Evolutionary conservation across 2,113 vertebrate species (phyloP).

Genomic region (Syngnathus typhle): DNA sequence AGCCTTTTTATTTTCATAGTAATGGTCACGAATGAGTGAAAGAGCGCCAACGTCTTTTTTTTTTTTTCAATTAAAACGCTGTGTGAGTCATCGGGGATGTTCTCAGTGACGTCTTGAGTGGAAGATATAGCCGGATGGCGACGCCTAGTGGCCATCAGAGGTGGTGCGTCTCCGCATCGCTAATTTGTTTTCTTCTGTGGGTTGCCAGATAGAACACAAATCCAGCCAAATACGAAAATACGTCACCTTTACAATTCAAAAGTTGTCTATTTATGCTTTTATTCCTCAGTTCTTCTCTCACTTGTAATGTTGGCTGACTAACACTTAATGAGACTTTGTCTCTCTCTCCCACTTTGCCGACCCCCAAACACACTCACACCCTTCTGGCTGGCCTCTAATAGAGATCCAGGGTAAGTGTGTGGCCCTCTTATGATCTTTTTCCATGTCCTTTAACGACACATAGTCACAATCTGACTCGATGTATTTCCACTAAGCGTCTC

Average conservation of each 20-base stretch:
- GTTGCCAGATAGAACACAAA: slow-evolving; percentile 56
- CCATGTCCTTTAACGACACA: neutral
- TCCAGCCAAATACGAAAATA: neutral
- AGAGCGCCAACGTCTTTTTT: neutral
- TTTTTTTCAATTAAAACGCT: neutral
- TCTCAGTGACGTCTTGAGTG: neutral
- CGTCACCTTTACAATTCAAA: neutral
- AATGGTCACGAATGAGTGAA: no score
- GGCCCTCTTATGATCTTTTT: slow-evolving; percentile 10
- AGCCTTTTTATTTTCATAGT: no score
- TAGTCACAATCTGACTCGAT: neutral
- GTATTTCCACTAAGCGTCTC: neutral
- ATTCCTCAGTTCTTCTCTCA: neutral
- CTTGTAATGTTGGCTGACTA: neutral
- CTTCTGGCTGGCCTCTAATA: slow-evolving; percentile 47
- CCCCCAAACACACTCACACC: slow-evolving; percentile 1
- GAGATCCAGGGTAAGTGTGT: slow-evolving; percentile 74
- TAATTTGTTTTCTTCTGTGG: slow-evolving; percentile 37
- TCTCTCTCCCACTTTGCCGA: slow-evolving; percentile 24
- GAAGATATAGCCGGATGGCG: neutral
- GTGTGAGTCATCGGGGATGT: neutral
- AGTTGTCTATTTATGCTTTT: neutral
- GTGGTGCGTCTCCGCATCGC: slow-evolving; percentile 35
- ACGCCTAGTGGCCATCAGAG: neutral
- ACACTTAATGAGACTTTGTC: neutral